A percentile compares a stretch with the other conserved stretches of the same genome.
phyloP scores from a whole-genome alignment of 2,113 vertebrate genomes.

The Pionites leucogaster region DNA sequence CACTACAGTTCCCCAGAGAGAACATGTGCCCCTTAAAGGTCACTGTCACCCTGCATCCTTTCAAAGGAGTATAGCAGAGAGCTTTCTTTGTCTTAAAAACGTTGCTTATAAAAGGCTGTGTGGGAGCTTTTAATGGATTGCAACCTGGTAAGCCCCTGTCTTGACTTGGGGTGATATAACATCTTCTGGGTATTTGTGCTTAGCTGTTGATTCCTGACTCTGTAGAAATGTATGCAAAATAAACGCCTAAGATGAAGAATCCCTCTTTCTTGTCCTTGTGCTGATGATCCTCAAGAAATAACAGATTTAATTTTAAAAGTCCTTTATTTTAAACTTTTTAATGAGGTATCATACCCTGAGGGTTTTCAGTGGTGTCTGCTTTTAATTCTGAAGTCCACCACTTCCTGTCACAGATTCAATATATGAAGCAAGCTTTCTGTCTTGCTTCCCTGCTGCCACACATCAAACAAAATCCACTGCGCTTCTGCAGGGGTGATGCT shows the following conservation, averaged over 20 bases:
- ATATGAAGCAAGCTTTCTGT: background rate
- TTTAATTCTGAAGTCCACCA: background rate
- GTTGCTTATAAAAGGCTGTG: background rate
- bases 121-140: background rate
- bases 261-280: background rate
- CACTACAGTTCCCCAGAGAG: background rate
- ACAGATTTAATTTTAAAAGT: background rate
- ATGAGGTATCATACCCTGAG: background rate
- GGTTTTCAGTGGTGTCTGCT: background rate
- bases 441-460: background rate
- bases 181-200: background rate
- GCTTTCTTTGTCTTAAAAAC: background rate
- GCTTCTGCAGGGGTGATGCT: background rate
- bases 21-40: background rate
- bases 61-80: background rate
- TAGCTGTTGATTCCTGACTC: background rate
- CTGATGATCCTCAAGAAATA: background rate
- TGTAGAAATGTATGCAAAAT: background rate
- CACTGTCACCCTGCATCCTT: background rate
- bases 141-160: background rate
- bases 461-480: background rate
- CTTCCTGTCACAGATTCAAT: background rate
- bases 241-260: background rate
- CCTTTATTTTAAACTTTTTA: background rate
- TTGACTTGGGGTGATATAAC: background rate